Conservation (phyloP, 2,888 invertebrate species). For the Teinopalpus imperialis region DNA sequence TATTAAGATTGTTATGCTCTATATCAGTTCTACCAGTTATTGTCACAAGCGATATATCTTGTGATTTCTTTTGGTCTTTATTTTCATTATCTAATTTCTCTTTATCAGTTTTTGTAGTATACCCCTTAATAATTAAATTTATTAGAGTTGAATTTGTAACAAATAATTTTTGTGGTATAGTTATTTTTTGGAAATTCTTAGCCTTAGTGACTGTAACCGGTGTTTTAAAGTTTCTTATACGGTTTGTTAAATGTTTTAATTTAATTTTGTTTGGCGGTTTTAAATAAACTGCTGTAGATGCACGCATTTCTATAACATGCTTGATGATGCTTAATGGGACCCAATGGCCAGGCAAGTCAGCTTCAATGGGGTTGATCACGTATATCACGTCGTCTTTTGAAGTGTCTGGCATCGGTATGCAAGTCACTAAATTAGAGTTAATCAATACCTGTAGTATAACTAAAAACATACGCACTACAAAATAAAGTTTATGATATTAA, state of each 20-base stretch:
- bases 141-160: no score
- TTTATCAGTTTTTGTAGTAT: background rate
- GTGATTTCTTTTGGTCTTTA: background rate
- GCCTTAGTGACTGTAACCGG: background rate
- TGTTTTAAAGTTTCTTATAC: background rate
- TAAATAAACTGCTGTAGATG: conserved; percentile 21
- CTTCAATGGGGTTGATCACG: conserved; percentile 52
- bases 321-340: conserved; percentile 47
- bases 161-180: background rate
- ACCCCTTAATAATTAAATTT: no score
- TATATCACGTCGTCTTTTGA: conserved; percentile 37
- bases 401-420: conserved; percentile 37
- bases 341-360: conserved; percentile 51
- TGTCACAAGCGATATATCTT: background rate
- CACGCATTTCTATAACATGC: conserved; percentile 43
- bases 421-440: conserved; percentile 31
- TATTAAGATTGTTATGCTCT: background rate
- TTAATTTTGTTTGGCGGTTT: conserved; percentile 16
- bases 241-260: conserved; percentile 12
- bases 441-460: conserved; percentile 34
- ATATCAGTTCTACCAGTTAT: background rate
- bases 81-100: background rate
- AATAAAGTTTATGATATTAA: conserved; percentile 8
- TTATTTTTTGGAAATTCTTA: background rate
- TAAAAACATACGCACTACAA: conserved; percentile 45